phyloP scores from a whole-genome alignment of 2,888 invertebrate genomes.

The Drosophila antonietae region DNA sequence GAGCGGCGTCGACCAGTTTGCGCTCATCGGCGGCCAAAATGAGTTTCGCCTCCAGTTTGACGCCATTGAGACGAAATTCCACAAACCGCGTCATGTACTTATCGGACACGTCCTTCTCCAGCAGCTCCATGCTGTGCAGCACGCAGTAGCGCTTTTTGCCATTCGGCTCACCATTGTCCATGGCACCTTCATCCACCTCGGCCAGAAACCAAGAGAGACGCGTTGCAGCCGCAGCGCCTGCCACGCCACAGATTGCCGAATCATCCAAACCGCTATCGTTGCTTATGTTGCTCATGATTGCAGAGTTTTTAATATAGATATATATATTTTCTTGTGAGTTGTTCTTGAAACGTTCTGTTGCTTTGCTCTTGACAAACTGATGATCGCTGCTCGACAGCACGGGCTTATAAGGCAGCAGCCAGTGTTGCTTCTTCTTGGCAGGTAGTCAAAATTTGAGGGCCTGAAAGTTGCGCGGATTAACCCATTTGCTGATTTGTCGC shows the following conservation, averaged over 20 bases:
- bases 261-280: constrained; percentile 69
- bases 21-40: constrained; percentile 74
- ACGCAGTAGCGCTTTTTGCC: constrained; percentile 47
- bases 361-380: constrained; percentile 49
- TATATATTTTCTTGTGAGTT: too few species aligned
- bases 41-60: constrained; percentile 63
- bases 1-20: constrained; percentile 56
- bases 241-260: constrained; percentile 41
- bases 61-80: constrained; percentile 60
- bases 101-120: constrained; percentile 65
- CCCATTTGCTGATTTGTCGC: background rate
- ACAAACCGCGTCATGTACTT: constrained; percentile 69
- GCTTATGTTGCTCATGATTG: constrained; percentile 62
- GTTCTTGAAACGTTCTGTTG: constrained; percentile 18
- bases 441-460: constrained; percentile 29
- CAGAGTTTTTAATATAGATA: background rate
- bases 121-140: constrained; percentile 76
- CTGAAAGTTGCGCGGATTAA: constrained; percentile 6
- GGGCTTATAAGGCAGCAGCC: constrained; percentile 12
- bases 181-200: constrained; percentile 68
- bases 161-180: constrained; percentile 38
- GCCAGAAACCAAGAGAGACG: constrained; percentile 79
- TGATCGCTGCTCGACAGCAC: constrained; percentile 6
- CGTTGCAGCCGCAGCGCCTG: constrained; percentile 34
- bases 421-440: background rate